Evolutionary conservation across 2,113 vertebrate genomes (phyloP), one percentile per base, ranked within the genome.

Genomic region (Aramus guarauna): DNA sequence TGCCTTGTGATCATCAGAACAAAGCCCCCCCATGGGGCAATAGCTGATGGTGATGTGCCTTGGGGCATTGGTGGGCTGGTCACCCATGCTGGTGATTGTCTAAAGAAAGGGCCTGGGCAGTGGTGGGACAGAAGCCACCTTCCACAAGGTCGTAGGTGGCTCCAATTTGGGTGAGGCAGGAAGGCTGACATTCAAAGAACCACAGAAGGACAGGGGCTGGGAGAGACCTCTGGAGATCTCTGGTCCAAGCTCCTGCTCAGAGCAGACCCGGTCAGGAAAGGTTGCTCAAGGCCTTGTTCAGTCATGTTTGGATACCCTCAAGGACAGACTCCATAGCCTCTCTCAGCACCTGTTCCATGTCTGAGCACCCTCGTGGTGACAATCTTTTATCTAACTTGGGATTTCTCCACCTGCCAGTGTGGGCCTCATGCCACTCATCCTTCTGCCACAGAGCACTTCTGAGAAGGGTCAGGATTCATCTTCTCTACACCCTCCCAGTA

Each of bases 11-110:
- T 59, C n/a, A 20, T 37, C 37, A 62, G 39, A 45, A 41, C 22
- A 45, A 48, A 47, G 9, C 5, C 27, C 34, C 48, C 15, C 6
- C 5, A 2, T 7, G 52, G 30, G 27, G 15, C 34, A 37, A 23
- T 19, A 41, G 14, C 15, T 56, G 60, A 26, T 15, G 41, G 9
- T 22, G 26, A 19, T 27, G 32, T 9, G 52, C 34, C 56, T 69
- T 0, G 1, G 45, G 30, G 34, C 8, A 58, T 30, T 6, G 14
- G 43, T 55, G 23, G 63, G 8, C 9, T 4, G 3, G 15, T 52
- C 52, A 26, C 10, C 12, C 18, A 0, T 15, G 52, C n/a, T 43
- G 43, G 17, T 30, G 29, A 21, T 19, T 22, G 15, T 30, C 75
- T 52, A 64, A 39, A 47, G 36, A 4, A 55, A 37, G 30, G 17